Base-by-base conservation (phyloP, 1,140 invertebrate genomes). In the Ylistrum balloti region DNA sequence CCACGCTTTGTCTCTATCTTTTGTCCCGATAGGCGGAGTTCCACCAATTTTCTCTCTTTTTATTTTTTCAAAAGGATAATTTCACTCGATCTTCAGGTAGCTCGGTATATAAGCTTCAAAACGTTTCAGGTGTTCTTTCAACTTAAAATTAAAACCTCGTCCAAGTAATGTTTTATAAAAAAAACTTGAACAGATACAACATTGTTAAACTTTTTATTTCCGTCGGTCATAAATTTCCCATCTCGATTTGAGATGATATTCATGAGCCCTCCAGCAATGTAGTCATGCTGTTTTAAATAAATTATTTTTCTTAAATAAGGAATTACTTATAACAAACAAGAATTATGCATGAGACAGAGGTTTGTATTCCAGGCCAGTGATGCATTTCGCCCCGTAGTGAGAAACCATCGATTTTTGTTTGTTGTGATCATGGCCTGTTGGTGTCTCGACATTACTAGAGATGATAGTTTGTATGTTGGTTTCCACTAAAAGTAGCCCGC, bases 321-420 rank as follows among this genome's bases (percentile, higher is more conserved):
- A 74, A 74, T 74, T 28, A 74, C n/a, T 74, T 74, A 74, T 74
- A n/a, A 74, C 56, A 74, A 74, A 74, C 56, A 74, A 74, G 56
- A 74, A 74, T 74, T 28, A 74, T 74, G 9, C 56, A 74, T 74
- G 56, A 74, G 56, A n/a, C 22, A 74, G 56, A 74, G 22, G 56
- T 17, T 74, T 17, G 28, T 74, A 74, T 74, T 74, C 17, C 56
- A 74, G 56, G 13, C 22, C 56, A 74, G 20, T n/a, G 56, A 74
- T 74, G 56, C 56, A 74, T 74, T 28, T 74, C 56, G 56, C 56
- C 56, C 56, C 17, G 56, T 56, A 28, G 56, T 74, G 56, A 17
- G 56, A 74, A 74, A 5, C 56, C 0, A 74, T 74, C 56, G 56
- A 74, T 74, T 45, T 45, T 74, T 74, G 56, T 74, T 38, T 74